Conservation (phyloP, 2,797 vertebrate genomes). For the Urophycis tenuis region DNA sequence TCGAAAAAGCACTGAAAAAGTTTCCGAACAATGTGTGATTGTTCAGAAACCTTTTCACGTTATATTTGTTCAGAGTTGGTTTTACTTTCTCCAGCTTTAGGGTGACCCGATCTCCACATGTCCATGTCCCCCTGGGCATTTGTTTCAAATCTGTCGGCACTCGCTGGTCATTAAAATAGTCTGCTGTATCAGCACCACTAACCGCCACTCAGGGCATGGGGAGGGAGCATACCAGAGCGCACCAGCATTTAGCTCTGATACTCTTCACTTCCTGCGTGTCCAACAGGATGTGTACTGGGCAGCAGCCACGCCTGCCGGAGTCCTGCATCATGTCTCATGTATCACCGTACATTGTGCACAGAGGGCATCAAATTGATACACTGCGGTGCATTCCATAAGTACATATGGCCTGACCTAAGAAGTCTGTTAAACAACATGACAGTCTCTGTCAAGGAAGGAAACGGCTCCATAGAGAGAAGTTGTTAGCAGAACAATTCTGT, state of each 20-base stretch:
- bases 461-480: no score
- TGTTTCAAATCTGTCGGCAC: constrained; percentile 38
- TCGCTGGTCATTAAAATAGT: constrained; percentile 39
- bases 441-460: neutral
- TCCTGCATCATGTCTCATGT: no score
- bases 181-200: neutral
- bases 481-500: neutral
- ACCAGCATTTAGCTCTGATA: constrained; percentile 35
- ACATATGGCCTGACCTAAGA: neutral
- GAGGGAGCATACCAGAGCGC: constrained; percentile 13
- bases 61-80: no score
- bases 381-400: neutral
- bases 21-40: neutral
- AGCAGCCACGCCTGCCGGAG: neutral
- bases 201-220: constrained; percentile 41
- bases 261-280: constrained; percentile 4
- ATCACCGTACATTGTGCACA: neutral
- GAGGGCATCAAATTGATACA: neutral
- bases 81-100: no score
- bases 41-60: neutral
- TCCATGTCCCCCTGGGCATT: constrained; percentile 27
- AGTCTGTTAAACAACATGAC: neutral
- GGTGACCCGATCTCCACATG: neutral
- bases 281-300: neutral
- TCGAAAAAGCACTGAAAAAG: neutral